Conservation (phyloP, 2,113 vertebrate genomes). For the Toxotes jaculatrix region DNA sequence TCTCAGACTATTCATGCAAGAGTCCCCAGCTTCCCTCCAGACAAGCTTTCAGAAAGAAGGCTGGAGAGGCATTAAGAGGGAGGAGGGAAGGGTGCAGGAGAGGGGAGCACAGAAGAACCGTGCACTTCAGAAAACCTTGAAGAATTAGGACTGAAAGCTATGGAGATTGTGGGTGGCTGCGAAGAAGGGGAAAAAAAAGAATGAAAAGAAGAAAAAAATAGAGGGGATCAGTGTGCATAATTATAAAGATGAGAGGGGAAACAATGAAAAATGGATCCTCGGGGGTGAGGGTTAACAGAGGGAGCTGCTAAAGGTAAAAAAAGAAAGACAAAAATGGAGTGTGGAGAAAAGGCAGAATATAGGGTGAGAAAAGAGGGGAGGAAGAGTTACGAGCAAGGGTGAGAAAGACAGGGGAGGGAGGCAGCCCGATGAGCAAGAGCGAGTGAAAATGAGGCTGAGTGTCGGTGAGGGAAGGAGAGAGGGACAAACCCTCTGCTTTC, state of each 20-base stretch:
- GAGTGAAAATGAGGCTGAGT: constrained; percentile 81
- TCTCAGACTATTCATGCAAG: constrained; percentile 75
- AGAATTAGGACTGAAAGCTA: constrained; percentile 76
- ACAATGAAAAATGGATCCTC: constrained; percentile 26
- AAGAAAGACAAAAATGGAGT: constrained; percentile 12
- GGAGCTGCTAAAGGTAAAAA: constrained; percentile 13
- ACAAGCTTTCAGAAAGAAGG: constrained; percentile 75
- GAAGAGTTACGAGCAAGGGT: constrained; percentile 69
- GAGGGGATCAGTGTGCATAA: constrained; percentile 43
- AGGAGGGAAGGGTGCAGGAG: constrained; percentile 38
- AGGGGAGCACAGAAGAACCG: constrained; percentile 47
- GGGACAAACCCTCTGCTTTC: constrained; percentile 76
- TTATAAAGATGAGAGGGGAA: constrained; percentile 53
- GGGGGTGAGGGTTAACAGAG: constrained; percentile 15
- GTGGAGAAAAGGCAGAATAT: constrained; percentile 29
- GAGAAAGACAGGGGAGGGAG: constrained; percentile 71
- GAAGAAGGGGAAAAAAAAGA: constrained; percentile 13
- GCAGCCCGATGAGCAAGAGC: constrained; percentile 59
- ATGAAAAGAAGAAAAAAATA: constrained; percentile 29
- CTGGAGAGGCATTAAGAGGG: constrained; percentile 68
- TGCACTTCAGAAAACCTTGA: constrained; percentile 75
- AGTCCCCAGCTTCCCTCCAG: constrained; percentile 71
- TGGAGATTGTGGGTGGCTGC: constrained; percentile 69
- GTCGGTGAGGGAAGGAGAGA: constrained; percentile 71
- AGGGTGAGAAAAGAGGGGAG: constrained; percentile 61